A percentile compares a stretch with the other conserved stretches of the same genome.
Evolutionary conservation across 2,113 vertebrate genomes (phyloP).

Genomic region (Grus americana): DNA sequence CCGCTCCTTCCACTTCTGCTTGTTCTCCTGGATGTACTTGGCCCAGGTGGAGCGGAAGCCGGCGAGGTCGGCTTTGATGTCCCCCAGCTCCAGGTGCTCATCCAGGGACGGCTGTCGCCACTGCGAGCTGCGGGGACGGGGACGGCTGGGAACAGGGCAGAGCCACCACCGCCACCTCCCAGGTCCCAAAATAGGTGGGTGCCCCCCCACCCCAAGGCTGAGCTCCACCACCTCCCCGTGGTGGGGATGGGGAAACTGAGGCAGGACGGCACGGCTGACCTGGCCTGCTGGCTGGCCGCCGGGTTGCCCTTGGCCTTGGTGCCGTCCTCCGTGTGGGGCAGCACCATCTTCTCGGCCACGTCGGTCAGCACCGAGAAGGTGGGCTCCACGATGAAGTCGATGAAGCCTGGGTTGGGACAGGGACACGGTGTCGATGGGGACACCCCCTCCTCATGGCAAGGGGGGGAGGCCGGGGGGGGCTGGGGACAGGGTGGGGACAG

Average conservation of each 20-base stretch:
- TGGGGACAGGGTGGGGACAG: neutral
- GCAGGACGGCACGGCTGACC: neutral
- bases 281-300: neutral
- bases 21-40: constrained; percentile 92
- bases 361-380: constrained; percentile 92
- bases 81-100: constrained; percentile 84
- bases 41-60: constrained; percentile 90
- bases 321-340: constrained; percentile 84
- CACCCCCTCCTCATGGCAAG: accelerated
- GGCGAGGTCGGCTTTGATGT: constrained; percentile 87
- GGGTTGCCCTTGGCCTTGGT: constrained; percentile 76
- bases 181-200: neutral
- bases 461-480: neutral
- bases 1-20: constrained; percentile 91
- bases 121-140: constrained; percentile 72
- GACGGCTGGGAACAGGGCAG: neutral
- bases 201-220: too few relatives aligned
- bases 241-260: neutral
- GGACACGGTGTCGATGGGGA: accelerated
- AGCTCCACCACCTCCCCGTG: too few relatives aligned
- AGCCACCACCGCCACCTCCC: neutral
- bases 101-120: constrained; percentile 90
- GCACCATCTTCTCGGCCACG: constrained; percentile 91
- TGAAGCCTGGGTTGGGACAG: constrained; percentile 81
- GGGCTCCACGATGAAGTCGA: constrained; percentile 95